These are phyloP conservation scores for Sinhomidia bicolor DNA, from an alignment of 2,888 invertebrate species.

Conservation along the genomic window DNA sequence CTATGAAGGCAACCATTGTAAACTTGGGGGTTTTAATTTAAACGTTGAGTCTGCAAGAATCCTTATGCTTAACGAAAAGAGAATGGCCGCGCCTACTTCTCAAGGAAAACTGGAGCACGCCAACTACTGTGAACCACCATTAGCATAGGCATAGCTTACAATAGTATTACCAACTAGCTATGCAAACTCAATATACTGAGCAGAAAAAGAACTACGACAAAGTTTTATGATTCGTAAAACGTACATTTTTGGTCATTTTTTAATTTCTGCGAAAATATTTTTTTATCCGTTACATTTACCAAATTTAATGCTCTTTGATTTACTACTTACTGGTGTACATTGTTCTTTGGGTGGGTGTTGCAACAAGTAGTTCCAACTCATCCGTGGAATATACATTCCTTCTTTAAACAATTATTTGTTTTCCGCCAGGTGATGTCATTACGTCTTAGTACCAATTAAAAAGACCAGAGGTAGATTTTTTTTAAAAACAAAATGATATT, in stretches of 20 bases:
- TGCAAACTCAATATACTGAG: no score
- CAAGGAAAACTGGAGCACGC: constrained; percentile 78
- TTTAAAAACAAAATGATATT: no score
- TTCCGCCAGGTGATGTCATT: no score
- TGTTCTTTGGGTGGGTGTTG: no score
- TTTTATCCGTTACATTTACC: constrained; percentile 31
- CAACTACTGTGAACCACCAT: neutral
- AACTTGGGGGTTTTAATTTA: neutral
- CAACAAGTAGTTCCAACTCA: no score
- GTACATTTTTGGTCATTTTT: neutral
- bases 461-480: no score
- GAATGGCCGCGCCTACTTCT: constrained; percentile 75
- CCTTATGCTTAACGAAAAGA: neutral
- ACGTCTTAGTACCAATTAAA: no score
- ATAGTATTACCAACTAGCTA: neutral
- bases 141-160: neutral
- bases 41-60: neutral
- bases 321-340: no score
- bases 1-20: neutral
- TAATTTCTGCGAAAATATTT: neutral
- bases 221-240: neutral
- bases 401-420: no score
- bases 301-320: no score
- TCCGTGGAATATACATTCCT: no score
- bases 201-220: neutral